A percentile compares a stretch with the other conserved stretches of the same genome.
These are phyloP conservation scores for Lateolabrax maculatus DNA, from an alignment of 2,797 vertebrate species.

Conservation along the genomic window DNA sequence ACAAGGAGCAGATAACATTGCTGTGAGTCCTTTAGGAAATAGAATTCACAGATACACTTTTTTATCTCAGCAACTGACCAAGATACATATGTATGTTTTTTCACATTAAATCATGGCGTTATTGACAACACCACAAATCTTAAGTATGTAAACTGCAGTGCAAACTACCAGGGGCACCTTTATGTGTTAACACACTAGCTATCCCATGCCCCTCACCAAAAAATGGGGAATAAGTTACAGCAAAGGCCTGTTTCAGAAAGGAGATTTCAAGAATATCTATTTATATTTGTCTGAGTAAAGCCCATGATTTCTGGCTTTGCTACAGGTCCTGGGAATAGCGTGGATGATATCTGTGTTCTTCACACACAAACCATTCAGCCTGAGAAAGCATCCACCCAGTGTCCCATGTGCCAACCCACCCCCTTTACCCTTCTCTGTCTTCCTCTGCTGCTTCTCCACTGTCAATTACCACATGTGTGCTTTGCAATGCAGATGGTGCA, in stretches of 20 bases:
- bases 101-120: background rate
- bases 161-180: background rate
- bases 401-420: conserved; percentile 41
- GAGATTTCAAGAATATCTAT: background rate
- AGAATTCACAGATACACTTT: background rate
- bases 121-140: background rate
- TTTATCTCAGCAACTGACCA: background rate
- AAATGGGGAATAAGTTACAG: background rate
- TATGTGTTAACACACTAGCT: background rate
- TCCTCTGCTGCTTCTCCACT: conserved; percentile 43
- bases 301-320: background rate
- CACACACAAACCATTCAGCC: conserved; percentile 24
- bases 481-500: conserved; percentile 76
- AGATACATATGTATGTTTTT: background rate
- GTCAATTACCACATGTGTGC: conserved; percentile 67
- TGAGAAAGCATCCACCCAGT: conserved; percentile 37
- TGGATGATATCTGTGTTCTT: conserved; percentile 29
- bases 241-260: background rate
- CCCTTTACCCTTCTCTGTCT: conserved; percentile 22
- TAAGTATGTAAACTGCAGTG: background rate
- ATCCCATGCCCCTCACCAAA: background rate
- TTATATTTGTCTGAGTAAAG: background rate
- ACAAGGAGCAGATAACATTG: background rate
- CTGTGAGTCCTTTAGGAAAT: background rate
- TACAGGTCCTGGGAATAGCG: background rate